Conservation (phyloP, 35 echinoderm and acorn worm genomes). For the Heliocidaris tuberculata region DNA sequence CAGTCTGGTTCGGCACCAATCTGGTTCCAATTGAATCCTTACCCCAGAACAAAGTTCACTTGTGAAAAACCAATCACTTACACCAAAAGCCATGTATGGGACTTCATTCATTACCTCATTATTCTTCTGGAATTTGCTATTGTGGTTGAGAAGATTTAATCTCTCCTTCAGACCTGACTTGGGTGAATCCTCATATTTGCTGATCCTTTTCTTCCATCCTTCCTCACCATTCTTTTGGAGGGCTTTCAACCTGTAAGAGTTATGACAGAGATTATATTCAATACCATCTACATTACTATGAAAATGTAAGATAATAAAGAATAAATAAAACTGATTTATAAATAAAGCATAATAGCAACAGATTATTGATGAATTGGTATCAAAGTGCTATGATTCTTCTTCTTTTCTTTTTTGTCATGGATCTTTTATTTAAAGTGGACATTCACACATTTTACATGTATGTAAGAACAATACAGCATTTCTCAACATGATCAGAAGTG, state of each 20-base stretch:
- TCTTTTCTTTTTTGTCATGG: no score
- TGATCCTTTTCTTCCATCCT: slow-evolving; percentile 87
- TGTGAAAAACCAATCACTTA: background rate
- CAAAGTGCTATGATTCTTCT: no score
- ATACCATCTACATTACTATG: background rate
- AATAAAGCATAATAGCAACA: background rate
- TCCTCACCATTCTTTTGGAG: slow-evolving; percentile 85
- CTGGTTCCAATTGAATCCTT: background rate
- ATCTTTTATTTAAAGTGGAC: no score
- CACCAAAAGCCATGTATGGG: background rate
- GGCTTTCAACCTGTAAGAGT: slow-evolving; percentile 63
- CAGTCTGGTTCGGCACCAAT: background rate
- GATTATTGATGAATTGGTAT: no score
- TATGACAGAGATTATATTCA: background rate
- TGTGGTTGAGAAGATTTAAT: slow-evolving; percentile 27
- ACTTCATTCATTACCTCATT: background rate
- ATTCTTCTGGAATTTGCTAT: slow-evolving; percentile 42
- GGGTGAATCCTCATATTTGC: slow-evolving; percentile 77
- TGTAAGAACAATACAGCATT: no score
- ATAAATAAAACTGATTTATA: background rate
- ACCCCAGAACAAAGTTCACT: background rate
- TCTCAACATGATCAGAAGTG: no score
- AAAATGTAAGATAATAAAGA: background rate
- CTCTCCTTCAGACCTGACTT: slow-evolving; percentile 59
- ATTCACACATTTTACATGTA: no score